phyloP scores from a whole-genome alignment of 2,888 invertebrate genomes.

The Brachyptera risi region DNA sequence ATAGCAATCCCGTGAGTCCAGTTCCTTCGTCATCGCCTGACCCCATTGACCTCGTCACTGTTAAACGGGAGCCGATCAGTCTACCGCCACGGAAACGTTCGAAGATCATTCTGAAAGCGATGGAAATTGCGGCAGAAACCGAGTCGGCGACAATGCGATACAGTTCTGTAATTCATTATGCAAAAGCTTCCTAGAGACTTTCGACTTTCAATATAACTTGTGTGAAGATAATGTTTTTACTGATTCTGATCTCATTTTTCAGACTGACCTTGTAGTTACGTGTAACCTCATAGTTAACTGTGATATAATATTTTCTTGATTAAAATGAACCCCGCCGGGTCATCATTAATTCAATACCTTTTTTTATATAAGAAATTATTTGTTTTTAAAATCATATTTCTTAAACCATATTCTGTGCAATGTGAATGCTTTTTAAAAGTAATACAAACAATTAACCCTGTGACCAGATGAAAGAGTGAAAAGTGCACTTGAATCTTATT shows the following conservation, averaged over 20 bases:
- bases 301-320: too few relatives aligned
- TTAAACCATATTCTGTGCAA: too few relatives aligned
- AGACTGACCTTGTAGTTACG: neutral
- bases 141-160: slow-evolving; percentile 48
- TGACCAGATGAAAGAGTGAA: too few relatives aligned
- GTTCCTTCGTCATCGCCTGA: slow-evolving; percentile 53
- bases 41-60: slow-evolving; percentile 50
- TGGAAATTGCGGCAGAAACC: slow-evolving; percentile 48
- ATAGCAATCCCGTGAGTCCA: slow-evolving; percentile 54
- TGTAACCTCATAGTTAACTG: neutral
- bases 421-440: too few relatives aligned
- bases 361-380: too few relatives aligned
- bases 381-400: too few relatives aligned
- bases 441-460: too few relatives aligned
- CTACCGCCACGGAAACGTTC: slow-evolving; percentile 73
- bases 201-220: too few relatives aligned
- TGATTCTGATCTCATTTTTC: slow-evolving; percentile 4
- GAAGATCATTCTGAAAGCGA: slow-evolving; percentile 70
- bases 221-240: slow-evolving; percentile 11
- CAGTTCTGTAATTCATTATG: slow-evolving; percentile 83
- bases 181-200: slow-evolving; percentile 60
- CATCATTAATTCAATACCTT: too few relatives aligned
- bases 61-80: slow-evolving; percentile 56
- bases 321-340: too few relatives aligned
- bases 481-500: too few relatives aligned